phyloP scores from a whole-genome alignment of 2,113 vertebrate genomes.

The Rynchops niger region DNA sequence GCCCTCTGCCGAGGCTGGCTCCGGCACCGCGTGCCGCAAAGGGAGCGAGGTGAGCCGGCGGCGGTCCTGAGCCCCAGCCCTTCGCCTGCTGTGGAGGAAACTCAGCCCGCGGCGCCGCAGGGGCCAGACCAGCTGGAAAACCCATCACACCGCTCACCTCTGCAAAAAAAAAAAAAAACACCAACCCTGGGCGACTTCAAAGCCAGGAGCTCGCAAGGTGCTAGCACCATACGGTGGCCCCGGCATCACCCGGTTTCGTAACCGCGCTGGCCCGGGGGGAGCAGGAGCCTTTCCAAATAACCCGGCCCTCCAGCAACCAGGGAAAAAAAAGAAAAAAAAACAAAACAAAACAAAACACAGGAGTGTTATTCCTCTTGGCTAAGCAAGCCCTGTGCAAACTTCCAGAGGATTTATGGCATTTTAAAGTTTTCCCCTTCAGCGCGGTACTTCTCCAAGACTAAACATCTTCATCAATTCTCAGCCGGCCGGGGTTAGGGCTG shows the following conservation, averaged over 20 bases:
- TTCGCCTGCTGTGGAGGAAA: neutral
- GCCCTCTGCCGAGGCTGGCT: neutral
- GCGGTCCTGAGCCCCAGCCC: fast-evolving
- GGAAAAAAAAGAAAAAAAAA: neutral
- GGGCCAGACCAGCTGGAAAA: conserved; percentile 28
- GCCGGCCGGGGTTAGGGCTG: neutral
- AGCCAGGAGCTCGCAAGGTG: neutral
- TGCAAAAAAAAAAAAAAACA: neutral
- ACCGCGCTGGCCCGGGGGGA: fast-evolving
- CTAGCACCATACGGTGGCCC: neutral
- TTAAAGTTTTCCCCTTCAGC: conserved; percentile 58
- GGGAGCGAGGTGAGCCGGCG: fast-evolving
- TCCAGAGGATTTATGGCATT: conserved; percentile 58
- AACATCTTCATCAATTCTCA: conserved; percentile 45
- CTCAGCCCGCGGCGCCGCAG: neutral
- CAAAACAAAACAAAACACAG: neutral
- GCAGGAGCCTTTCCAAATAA: neutral
- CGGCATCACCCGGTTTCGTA: neutral
- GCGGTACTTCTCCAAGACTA: conserved; percentile 57
- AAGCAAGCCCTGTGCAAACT: neutral
- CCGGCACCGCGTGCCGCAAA: fast-evolving
- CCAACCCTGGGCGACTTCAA: neutral
- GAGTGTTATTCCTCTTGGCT: conserved; percentile 32
- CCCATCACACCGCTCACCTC: neutral
- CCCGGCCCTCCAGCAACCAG: neutral